A percentile compares a stretch with the other conserved stretches of the same genome.
Conservation (phyloP, 1,140 invertebrate genomes). For the Macrobrachium nipponense region DNA sequence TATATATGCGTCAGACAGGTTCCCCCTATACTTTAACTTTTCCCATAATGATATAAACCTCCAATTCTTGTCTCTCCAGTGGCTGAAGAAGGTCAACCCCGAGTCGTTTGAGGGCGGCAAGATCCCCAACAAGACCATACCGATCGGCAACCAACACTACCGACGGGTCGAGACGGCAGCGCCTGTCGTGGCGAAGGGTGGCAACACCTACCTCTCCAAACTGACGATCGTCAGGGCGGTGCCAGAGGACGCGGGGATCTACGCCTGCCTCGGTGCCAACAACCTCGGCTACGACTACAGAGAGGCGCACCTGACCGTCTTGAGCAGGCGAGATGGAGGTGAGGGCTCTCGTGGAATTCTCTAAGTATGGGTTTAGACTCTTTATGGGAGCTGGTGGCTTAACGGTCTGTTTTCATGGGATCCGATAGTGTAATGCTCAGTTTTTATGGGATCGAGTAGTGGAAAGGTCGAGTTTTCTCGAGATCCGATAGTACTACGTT, state of each 20-base stretch:
- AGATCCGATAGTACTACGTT: too few relatives aligned
- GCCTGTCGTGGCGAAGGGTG: conserved; percentile 38
- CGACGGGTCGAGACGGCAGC: conserved; percentile 25
- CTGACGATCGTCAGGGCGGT: conserved; percentile 37
- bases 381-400: too few relatives aligned
- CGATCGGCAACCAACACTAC: conserved; percentile 34
- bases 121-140: conserved; percentile 15
- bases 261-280: conserved; percentile 47
- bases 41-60: neutral
- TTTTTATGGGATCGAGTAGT: too few relatives aligned
- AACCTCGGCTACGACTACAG: conserved; percentile 42
- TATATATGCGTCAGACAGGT: too few relatives aligned
- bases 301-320: conserved; percentile 49
- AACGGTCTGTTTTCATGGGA: too few relatives aligned
- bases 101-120: neutral
- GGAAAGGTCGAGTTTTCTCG: too few relatives aligned
- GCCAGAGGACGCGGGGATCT: conserved; percentile 29
- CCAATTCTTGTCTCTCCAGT: conserved; percentile 6
- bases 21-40: too few relatives aligned
- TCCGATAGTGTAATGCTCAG: too few relatives aligned
- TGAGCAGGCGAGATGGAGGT: conserved; percentile 6
- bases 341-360: neutral
- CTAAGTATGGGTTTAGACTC: too few relatives aligned
- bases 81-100: conserved; percentile 43
- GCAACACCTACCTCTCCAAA: conserved; percentile 38